A percentile compares a stretch with the other conserved stretches of the same genome.
These are phyloP conservation scores for Montipora cactus DNA, from an alignment of 64 coral and sea anemone genomes.

Conservation along the genomic window DNA sequence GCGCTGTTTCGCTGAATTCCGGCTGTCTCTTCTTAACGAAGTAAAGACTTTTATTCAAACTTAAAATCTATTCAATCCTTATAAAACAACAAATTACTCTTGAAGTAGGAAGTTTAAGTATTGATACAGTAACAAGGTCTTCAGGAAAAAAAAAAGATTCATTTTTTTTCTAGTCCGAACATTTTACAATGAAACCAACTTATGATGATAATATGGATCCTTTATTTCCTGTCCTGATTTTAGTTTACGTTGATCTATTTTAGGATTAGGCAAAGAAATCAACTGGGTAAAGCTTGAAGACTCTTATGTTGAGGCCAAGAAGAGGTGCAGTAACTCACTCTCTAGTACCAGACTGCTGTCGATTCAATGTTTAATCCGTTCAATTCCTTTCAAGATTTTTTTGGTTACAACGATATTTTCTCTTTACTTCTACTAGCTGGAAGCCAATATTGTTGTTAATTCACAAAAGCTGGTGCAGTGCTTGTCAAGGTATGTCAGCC, in stretches of 20 bases:
- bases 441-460: constrained; percentile 88
- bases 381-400: background rate
- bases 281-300: constrained; percentile 76
- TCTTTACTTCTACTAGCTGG: constrained; percentile 62
- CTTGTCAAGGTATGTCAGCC: constrained; percentile 79
- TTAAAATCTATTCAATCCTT: no score
- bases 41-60: no score
- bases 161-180: no score
- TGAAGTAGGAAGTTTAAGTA: no score
- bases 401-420: background rate
- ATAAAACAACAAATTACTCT: no score
- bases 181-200: background rate
- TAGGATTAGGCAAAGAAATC: constrained; percentile 79
- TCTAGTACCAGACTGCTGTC: background rate
- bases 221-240: background rate
- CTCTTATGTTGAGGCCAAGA: constrained; percentile 44
- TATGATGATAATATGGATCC: background rate
- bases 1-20: no score
- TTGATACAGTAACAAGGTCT: no score
- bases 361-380: background rate
- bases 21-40: no score
- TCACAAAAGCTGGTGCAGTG: constrained; percentile 95
- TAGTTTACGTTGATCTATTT: background rate
- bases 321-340: constrained; percentile 33
- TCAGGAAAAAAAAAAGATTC: no score